These are phyloP conservation scores for Hormaphis cornu DNA, from an alignment of 1,140 invertebrate genomes.

Conservation along the genomic window DNA sequence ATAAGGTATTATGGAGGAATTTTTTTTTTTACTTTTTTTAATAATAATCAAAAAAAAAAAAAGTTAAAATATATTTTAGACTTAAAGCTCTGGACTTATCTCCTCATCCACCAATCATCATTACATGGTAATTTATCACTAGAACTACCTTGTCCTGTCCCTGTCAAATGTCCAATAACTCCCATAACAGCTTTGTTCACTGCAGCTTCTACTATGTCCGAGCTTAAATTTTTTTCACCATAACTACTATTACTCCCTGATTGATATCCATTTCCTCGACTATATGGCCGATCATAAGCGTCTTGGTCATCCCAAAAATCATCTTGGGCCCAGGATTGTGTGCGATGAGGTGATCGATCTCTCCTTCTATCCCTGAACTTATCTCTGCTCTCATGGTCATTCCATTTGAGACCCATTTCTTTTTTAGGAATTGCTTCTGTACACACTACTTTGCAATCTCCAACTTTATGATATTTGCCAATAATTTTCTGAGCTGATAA, in stretches of 20 bases:
- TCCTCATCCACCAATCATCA: slow-evolving; percentile 34
- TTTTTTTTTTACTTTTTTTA: no score
- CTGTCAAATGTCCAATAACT: slow-evolving; percentile 33
- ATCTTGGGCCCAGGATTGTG: slow-evolving; percentile 9
- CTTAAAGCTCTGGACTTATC: not conserved
- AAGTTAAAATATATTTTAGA: not conserved
- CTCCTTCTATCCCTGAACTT: slow-evolving; percentile 18
- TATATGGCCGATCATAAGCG: not conserved
- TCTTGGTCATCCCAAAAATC: slow-evolving; percentile 18
- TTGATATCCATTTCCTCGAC: not conserved
- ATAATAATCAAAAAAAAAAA: no score
- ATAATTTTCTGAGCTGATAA: slow-evolving; percentile 52
- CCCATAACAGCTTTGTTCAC: slow-evolving; percentile 35
- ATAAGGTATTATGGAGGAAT: no score
- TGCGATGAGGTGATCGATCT: not conserved
- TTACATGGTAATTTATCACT: slow-evolving; percentile 2
- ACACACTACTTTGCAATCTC: slow-evolving; percentile 54
- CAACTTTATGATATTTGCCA: slow-evolving; percentile 58
- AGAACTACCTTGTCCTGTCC: not conserved
- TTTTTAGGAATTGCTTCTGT: slow-evolving; percentile 53
- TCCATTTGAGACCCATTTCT: slow-evolving; percentile 23
- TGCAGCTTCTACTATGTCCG: slow-evolving; percentile 32
- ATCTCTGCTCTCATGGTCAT: slow-evolving; percentile 5
- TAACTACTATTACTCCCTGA: not conserved
- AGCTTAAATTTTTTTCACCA: slow-evolving; percentile 19